A percentile compares a stretch with the other conserved stretches of the same genome.
These are phyloP conservation scores for Hyles lineata DNA, from an alignment of 2,888 invertebrate species.

Conservation along the genomic window DNA sequence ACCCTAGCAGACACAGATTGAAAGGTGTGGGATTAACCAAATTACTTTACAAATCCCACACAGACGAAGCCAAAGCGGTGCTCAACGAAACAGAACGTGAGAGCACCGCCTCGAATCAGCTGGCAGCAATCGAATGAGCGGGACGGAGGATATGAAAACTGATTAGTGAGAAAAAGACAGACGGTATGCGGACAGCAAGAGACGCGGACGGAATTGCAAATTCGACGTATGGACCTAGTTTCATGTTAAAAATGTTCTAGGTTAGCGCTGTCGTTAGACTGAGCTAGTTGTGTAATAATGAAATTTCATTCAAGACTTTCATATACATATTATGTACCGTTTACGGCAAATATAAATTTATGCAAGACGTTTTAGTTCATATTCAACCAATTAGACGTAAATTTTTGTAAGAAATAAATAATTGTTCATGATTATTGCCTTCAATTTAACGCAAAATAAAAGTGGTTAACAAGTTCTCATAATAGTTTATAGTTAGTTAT, in stretches of 20 bases:
- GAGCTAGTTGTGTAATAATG: not conserved
- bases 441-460: too few species aligned
- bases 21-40: conserved; percentile 6
- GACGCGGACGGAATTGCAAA: conserved; percentile 77
- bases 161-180: conserved; percentile 50
- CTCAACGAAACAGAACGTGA: conserved; percentile 69
- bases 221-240: conserved; percentile 46
- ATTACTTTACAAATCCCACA: conserved; percentile 29
- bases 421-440: too few species aligned
- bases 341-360: too few species aligned
- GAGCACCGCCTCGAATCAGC: conserved; percentile 68
- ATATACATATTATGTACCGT: too few species aligned
- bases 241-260: conserved; percentile 16
- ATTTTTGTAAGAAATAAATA: too few species aligned
- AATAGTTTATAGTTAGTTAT: too few species aligned
- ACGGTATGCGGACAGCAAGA: conserved; percentile 72
- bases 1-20: not conserved
- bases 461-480: too few species aligned
- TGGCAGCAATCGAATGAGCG: conserved; percentile 70
- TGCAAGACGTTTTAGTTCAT: too few species aligned
- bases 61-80: conserved; percentile 67
- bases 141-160: conserved; percentile 48
- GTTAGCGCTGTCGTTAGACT: not conserved
- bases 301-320: not conserved
- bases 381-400: too few species aligned